These are phyloP conservation scores for Rhyacichthys aspro DNA, from an alignment of 2,797 vertebrate species.

Conservation along the genomic window DNA sequence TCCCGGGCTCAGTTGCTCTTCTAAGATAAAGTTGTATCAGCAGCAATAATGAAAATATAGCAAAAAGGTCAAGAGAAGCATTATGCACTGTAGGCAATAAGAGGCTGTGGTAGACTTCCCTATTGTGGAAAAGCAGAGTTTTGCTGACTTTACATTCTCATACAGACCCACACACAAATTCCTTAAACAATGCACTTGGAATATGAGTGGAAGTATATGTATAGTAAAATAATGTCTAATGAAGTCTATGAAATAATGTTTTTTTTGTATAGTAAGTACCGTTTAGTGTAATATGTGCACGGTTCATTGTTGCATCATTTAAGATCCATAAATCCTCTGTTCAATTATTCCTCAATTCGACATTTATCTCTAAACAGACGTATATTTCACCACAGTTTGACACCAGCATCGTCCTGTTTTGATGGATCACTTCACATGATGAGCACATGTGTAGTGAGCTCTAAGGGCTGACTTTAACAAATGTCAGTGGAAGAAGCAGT, in stretches of 20 bases:
- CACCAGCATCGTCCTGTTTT: constrained; percentile 3
- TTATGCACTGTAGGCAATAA: neutral
- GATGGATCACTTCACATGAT: constrained; percentile 3
- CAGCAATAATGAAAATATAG: neutral
- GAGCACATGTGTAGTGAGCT: neutral
- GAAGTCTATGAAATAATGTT: neutral
- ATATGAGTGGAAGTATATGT: neutral
- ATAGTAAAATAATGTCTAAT: neutral
- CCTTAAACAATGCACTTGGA: constrained; percentile 6
- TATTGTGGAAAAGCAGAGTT: constrained; percentile 7
- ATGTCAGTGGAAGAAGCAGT: neutral
- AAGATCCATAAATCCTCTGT: neutral
- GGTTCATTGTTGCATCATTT: neutral
- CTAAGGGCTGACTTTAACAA: neutral
- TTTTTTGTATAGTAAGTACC: neutral
- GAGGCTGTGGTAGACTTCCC: neutral
- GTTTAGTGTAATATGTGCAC: neutral
- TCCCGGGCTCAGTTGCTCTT: constrained; percentile 33
- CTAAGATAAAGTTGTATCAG: constrained; percentile 12
- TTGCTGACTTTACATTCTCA: constrained; percentile 15
- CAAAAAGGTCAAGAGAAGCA: constrained; percentile 3
- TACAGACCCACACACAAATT: constrained; percentile 1
- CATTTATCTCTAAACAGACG: neutral
- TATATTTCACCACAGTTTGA: neutral
- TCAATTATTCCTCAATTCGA: neutral